A percentile compares a stretch with the other conserved stretches of the same genome.
phyloP scores from a whole-genome alignment of 2,888 invertebrate species.

The Tanytarsus gracilentus region DNA sequence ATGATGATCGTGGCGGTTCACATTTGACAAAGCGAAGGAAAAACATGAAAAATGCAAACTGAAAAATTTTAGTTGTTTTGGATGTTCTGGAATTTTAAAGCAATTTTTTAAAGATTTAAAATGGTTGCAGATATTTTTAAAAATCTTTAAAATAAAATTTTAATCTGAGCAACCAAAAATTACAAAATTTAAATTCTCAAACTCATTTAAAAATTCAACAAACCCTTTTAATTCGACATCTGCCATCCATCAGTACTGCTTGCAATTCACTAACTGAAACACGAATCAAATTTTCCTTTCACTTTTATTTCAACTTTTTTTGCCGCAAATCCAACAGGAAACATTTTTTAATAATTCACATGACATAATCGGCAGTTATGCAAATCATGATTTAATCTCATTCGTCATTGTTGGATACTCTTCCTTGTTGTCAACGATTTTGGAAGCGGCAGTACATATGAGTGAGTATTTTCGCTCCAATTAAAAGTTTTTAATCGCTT shows the following conservation, averaged over 20 bases:
- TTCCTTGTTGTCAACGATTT: slow-evolving; percentile 1
- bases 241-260: neutral
- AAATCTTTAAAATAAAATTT: too few relatives aligned
- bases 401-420: neutral
- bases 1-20: neutral
- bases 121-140: too few relatives aligned
- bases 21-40: neutral
- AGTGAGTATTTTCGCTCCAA: neutral
- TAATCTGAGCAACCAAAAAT: too few relatives aligned
- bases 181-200: too few relatives aligned
- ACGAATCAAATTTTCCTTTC: slow-evolving; percentile 1
- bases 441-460: too few relatives aligned
- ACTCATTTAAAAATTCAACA: neutral
- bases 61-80: too few relatives aligned
- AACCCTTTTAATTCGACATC: neutral
- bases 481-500: slow-evolving; percentile 19
- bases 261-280: neutral
- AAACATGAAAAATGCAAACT: neutral
- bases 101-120: neutral
- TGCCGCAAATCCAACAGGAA: neutral
- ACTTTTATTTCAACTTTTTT: neutral
- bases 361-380: slow-evolving; percentile 6
- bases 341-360: neutral
- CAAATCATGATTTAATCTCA: slow-evolving; percentile 15
- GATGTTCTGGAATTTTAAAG: neutral